These are phyloP conservation scores for Daboia siamensis DNA, from an alignment of 2,113 vertebrate species.

Conservation along the genomic window DNA sequence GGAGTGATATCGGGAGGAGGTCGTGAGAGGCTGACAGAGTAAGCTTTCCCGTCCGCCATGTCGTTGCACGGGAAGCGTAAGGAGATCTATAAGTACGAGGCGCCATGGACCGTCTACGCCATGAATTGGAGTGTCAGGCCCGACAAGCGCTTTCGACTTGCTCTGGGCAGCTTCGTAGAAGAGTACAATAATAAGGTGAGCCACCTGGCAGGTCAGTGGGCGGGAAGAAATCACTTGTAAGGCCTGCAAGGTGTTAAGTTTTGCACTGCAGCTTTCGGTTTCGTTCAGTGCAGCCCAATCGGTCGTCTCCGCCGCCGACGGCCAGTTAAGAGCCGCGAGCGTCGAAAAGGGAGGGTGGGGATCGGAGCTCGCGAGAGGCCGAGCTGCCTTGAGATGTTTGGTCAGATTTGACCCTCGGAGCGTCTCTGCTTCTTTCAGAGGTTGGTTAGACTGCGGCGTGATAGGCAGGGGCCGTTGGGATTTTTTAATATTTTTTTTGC, in stretches of 20 bases:
- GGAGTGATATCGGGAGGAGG: not conserved
- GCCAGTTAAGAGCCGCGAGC: not conserved
- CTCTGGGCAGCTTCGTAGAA: slow-evolving; percentile 94
- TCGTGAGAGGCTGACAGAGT: slow-evolving; percentile 4
- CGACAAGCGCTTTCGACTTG: slow-evolving; percentile 94
- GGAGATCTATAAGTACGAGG: slow-evolving; percentile 99
- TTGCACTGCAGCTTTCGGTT: not conserved
- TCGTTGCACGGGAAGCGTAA: slow-evolving; percentile 98
- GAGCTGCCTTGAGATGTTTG: too few species aligned
- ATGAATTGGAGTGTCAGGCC: slow-evolving; percentile 99
- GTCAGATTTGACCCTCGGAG: not conserved
- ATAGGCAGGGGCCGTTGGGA: not conserved
- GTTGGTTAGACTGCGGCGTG: not conserved
- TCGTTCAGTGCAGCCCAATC: not conserved
- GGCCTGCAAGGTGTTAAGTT: not conserved
- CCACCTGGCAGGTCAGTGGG: slow-evolving; percentile 4
- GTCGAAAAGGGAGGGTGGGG: too few species aligned
- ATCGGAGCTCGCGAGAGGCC: not conserved
- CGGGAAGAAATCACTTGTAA: not conserved
- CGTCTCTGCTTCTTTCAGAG: not conserved
- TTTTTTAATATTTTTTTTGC: too few species aligned
- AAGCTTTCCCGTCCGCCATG: slow-evolving; percentile 71
- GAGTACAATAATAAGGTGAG: slow-evolving; percentile 97
- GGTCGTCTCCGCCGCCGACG: not conserved
- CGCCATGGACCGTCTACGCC: slow-evolving; percentile 96